phyloP scores from a whole-genome alignment of 2,888 invertebrate genomes.

The Drosophila recens region DNA sequence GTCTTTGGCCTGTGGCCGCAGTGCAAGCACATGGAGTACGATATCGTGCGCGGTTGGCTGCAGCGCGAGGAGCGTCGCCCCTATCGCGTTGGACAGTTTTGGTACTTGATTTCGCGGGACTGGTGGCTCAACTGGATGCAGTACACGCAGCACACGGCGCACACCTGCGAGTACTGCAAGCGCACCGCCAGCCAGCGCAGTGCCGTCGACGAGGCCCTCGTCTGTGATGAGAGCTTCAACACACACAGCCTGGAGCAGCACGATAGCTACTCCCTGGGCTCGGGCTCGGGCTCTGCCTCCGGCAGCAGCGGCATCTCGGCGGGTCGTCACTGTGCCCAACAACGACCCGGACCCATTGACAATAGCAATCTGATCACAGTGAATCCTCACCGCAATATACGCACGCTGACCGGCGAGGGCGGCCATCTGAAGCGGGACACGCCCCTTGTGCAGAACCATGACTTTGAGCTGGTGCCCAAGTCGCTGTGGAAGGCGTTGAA shows the following conservation, averaged over 20 bases:
- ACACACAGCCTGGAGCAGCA: slow-evolving; percentile 88
- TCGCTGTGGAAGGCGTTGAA: slow-evolving; percentile 94
- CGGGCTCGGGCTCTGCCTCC: slow-evolving; percentile 85
- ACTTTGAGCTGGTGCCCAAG: slow-evolving; percentile 95
- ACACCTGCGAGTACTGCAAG: slow-evolving; percentile 86
- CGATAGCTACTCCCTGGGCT: slow-evolving; percentile 86
- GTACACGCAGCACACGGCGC: slow-evolving; percentile 87
- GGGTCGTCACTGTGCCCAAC: slow-evolving; percentile 85
- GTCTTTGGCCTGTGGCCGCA: slow-evolving; percentile 93
- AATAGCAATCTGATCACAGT: slow-evolving; percentile 90
- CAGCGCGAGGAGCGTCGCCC: slow-evolving; percentile 91
- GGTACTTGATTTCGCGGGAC: slow-evolving; percentile 93
- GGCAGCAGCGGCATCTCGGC: slow-evolving; percentile 89
- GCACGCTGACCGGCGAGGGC: slow-evolving; percentile 94
- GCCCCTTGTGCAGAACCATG: slow-evolving; percentile 91
- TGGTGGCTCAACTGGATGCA: slow-evolving; percentile 95
- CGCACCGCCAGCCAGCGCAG: slow-evolving; percentile 73
- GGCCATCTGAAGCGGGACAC: slow-evolving; percentile 91
- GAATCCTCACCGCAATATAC: slow-evolving; percentile 88
- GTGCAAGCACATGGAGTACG: slow-evolving; percentile 92
- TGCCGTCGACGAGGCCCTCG: slow-evolving; percentile 88
- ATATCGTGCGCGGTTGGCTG: slow-evolving; percentile 93
- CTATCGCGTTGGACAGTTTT: slow-evolving; percentile 92
- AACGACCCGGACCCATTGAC: slow-evolving; percentile 90
- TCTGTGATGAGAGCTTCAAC: slow-evolving; percentile 90